Evolutionary conservation across 2,888 invertebrate genomes (phyloP), one percentile per base, ranked within the genome.

Genomic region (Selenia dentaria): DNA sequence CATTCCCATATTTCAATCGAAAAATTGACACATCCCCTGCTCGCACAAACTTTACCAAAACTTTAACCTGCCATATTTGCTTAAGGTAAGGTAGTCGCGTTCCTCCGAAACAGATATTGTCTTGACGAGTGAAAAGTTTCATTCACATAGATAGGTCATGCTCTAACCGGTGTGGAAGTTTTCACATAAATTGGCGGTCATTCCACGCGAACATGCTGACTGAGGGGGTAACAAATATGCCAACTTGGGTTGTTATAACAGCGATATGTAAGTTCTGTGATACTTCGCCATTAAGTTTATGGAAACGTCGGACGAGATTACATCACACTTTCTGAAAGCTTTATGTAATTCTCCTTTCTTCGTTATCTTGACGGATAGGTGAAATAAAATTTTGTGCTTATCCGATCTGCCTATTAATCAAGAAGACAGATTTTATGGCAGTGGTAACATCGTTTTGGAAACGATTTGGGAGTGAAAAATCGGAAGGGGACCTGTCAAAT

Each of bases 121-220:
- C 75, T 83, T 89, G 90, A 90, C 87, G 89, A 90, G 83, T 86
- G 78, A 79, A 86, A 88, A 87, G 79, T 88, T 87, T 86, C 79
- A 81, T 83, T 83, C 76, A 71, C 65, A 87, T 84, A 88, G 59
- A 56, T 88, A 88, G 89, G 87, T 89, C 88, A 87, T 83, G 74
- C 78, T 82, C 83, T 74, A 74, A 81, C 83, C 81, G 79, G 79
- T 81, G 70, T 81, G 67, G 78, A 90, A 89, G 78, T 90, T 90
- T 89, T 79, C 88, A 80, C 90, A 89, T 90, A 90, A 90, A 90
- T 89, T 88, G 88, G 85, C 89, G 90, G 90, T 89, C 89, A 90
- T 88, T 89, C 87, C 81, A 87, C 79, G 86, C 80, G 87, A 89
- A 89, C 89, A 90, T 90, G 90, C 88, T 89, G 88, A 90, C 89